A percentile compares a stretch with the other conserved stretches of the same genome.
Evolutionary conservation across 2,888 invertebrate species (phyloP).

Genomic region (Drosophila nr. perissopoda): DNA sequence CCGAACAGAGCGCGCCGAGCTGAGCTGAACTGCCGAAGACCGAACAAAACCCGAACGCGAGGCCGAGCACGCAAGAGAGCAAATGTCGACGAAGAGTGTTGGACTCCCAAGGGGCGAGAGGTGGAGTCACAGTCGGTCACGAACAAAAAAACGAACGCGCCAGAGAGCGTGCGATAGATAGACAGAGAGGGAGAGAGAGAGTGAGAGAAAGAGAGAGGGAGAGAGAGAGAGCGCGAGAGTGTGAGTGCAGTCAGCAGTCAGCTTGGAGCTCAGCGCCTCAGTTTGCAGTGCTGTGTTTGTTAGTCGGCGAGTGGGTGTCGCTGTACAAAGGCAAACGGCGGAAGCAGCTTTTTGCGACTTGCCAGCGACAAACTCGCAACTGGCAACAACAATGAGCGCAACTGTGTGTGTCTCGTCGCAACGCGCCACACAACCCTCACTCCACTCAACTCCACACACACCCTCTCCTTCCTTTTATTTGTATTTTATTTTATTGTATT

Average conservation of each 20-base stretch:
- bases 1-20: constrained; percentile 59
- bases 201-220: constrained; percentile 23
- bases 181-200: constrained; percentile 18
- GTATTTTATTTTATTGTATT: constrained; percentile 3
- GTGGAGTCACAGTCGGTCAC: constrained; percentile 47
- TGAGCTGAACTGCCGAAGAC: constrained; percentile 16
- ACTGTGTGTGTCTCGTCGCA: constrained; percentile 49
- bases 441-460: constrained; percentile 12
- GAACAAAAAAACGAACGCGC: constrained; percentile 9
- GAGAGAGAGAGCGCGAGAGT: constrained; percentile 18
- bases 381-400: constrained; percentile 42
- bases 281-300: constrained; percentile 15
- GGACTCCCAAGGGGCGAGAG: constrained; percentile 59
- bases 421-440: constrained; percentile 2
- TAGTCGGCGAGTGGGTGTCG: constrained; percentile 59
- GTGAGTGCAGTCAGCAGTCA: constrained; percentile 28
- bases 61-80: constrained; percentile 27
- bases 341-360: constrained; percentile 66
- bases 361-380: constrained; percentile 13
- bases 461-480: background rate
- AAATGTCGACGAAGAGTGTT: constrained; percentile 24
- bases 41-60: constrained; percentile 20
- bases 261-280: constrained; percentile 10
- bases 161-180: constrained; percentile 13
- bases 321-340: constrained; percentile 46